phyloP scores from a whole-genome alignment of 2,888 invertebrate species.

The Nomada ruficornis region DNA sequence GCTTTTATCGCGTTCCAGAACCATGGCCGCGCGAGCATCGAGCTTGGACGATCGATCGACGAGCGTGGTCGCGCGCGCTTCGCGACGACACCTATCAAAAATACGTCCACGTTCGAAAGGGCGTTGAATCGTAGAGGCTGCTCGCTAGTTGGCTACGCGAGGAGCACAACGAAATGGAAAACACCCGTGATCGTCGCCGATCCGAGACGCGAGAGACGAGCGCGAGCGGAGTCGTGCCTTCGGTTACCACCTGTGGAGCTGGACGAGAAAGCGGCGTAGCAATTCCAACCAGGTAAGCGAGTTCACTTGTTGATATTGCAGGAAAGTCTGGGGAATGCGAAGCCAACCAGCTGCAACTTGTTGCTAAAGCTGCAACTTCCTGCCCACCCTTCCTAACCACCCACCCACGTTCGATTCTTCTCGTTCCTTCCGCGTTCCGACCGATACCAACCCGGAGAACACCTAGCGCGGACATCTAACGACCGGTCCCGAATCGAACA shows the following conservation, averaged over 20 bases:
- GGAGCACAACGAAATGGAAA: no score
- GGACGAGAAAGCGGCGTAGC: conserved; percentile 75
- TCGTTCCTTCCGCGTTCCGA: background rate
- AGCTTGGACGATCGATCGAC: conserved; percentile 42
- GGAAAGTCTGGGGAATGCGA: conserved; percentile 70
- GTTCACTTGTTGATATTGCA: conserved; percentile 80
- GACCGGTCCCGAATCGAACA: background rate
- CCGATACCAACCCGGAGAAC: no score
- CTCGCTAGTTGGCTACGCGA: no score
- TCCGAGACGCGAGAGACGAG: background rate
- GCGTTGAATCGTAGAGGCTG: no score
- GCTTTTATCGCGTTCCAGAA: conserved; percentile 66
- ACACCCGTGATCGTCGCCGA: background rate
- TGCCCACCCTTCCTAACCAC: no score
- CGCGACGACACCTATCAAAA: background rate
- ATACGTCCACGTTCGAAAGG: background rate
- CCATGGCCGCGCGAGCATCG: conserved; percentile 16
- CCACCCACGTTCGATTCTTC: background rate
- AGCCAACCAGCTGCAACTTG: conserved; percentile 75
- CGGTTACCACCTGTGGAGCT: conserved; percentile 79
- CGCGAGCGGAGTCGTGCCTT: conserved; percentile 30
- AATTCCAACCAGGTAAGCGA: conserved; percentile 75
- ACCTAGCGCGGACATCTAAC: no score
- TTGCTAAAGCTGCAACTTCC: conserved; percentile 71
- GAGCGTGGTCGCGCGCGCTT: background rate